Conservation (phyloP, 2,888 invertebrate species). For the Drosophila anomelani region DNA sequence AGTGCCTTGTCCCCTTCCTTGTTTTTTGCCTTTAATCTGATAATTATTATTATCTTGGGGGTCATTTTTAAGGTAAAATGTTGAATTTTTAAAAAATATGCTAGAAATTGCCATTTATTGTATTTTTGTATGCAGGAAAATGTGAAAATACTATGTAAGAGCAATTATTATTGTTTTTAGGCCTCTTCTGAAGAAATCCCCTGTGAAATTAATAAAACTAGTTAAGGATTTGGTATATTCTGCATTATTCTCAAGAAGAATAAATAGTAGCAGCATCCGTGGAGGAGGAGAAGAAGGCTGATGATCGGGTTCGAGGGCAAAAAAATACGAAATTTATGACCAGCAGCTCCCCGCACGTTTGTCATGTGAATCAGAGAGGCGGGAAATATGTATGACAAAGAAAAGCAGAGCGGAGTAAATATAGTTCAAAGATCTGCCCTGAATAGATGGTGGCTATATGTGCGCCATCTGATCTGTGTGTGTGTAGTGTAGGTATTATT, state of each 20-base stretch:
- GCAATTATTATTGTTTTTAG: no score
- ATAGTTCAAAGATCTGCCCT: slow-evolving; percentile 48
- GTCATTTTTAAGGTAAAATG: not conserved
- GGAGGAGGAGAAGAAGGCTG: not conserved
- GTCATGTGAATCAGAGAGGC: slow-evolving; percentile 20
- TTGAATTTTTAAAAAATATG: not conserved
- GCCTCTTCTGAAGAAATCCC: not conserved
- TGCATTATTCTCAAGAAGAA: slow-evolving; percentile 8
- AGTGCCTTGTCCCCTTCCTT: slow-evolving; percentile 30
- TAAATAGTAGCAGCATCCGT: not conserved
- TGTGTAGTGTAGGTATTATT: slow-evolving; percentile 54
- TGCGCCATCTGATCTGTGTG: slow-evolving; percentile 9
- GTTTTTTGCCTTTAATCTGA: slow-evolving; percentile 15
- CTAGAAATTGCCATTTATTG: no score
- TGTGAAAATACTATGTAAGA: no score
- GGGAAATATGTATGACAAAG: slow-evolving; percentile 27
- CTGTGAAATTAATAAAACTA: not conserved
- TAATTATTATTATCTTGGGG: slow-evolving; percentile 4
- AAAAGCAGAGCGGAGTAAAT: slow-evolving; percentile 44
- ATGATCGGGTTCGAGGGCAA: slow-evolving; percentile 25
- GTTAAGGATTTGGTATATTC: not conserved
- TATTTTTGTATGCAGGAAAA: no score
- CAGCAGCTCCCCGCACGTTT: not conserved
- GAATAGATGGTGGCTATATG: slow-evolving; percentile 23
- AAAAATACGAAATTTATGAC: slow-evolving; percentile 31